Base-by-base conservation (phyloP, 2,888 invertebrate species). In the Drosophila formosana region DNA sequence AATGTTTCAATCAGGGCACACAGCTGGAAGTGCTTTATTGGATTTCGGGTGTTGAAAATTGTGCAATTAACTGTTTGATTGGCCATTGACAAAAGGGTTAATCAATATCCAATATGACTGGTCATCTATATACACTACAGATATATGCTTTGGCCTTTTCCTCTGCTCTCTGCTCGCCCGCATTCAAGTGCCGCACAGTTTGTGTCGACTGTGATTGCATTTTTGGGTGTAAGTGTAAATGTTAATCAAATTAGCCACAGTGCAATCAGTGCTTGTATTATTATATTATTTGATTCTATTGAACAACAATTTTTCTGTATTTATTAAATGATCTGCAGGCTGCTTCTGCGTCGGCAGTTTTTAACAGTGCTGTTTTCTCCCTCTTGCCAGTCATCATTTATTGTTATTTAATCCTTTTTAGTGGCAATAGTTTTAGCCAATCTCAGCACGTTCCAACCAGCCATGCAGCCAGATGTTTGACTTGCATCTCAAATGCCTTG, bases 371-470 rank as follows among this genome's bases (percentile, higher is more conserved):
- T 34, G 6, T 3, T 28, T 4, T 9, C 9, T 23, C 34, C 34
- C 3, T 25, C 11, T 41, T 13, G 4, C 23, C 41, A 61, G 56
- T 51, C 43, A 75, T 77, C 65, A 74, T 75, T 80, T 77, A 79
- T 78, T 82, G 78, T 72, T 66, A 76, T 71, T 85, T 84, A 86
- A 84, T 85, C 87, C 84, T 76, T 87, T 79, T 69, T 70, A 63
- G 66, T 60, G 47, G 46, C 57, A 74, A 49, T 60, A 55, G 63
- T 56, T 73, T 57, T 58, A 61, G 56, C 25, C 63, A 49, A 47
- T 52, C 66, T 25, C 60, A 62, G 57, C 73, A 67, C 64, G 65
- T 72, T 66, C 41, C 18, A 41, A 41, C 30, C 32, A 32, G 34
- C 3, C 56, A 37, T 46, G 57, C 26, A 60, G 57, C 46, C 84